Evolutionary conservation across 2,888 invertebrate species (phyloP), one percentile per base, ranked within the genome.

Genomic region (Caenorhabditis sp.): DNA sequence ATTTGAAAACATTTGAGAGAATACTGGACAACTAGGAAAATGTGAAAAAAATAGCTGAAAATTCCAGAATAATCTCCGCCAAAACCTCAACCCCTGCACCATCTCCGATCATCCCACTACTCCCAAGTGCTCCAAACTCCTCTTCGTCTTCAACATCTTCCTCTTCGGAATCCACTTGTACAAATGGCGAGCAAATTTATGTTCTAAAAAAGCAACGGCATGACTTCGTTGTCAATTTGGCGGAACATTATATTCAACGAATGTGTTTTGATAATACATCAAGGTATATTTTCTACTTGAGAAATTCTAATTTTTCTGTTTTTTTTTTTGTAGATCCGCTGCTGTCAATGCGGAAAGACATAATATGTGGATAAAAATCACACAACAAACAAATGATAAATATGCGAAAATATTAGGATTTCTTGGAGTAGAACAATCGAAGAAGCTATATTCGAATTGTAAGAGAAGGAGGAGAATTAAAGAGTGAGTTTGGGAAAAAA

Each of bases 391-490:
- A 20, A 76, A 74, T 27, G 63, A 68, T 14, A 62, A 62, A 49
- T 71, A 59, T 54, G 57, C 60, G 23, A 57, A 56, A 17, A 27
- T 31, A 1, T 56, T 78, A 25, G 72, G 67, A 1, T 49, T 58
- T 5, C 50, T 78, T 20, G 62, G 65, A 1, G 60, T 70, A 0
- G 70, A 68, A 38, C 77, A 77, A 58, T 70, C 72, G 23, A 80
- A 80, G 62, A 80, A 80, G 38, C 25, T 75, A 0, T 76, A 62
- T 54, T 77, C 77, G 12, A 80, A 80, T 53, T 75, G 65, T 25
- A 80, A 76, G 27, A 49, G 79, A 50, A 59, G 76, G 14, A 31
- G 36, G 2, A 8, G 20, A 10, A 26, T 56, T 2, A 53, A 53
- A 53, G 21, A 56, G 17, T 25, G 17, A 56, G 52, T 52, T 10